Conservation (phyloP, 1,140 invertebrate species). For the Papilio aristodemus region DNA sequence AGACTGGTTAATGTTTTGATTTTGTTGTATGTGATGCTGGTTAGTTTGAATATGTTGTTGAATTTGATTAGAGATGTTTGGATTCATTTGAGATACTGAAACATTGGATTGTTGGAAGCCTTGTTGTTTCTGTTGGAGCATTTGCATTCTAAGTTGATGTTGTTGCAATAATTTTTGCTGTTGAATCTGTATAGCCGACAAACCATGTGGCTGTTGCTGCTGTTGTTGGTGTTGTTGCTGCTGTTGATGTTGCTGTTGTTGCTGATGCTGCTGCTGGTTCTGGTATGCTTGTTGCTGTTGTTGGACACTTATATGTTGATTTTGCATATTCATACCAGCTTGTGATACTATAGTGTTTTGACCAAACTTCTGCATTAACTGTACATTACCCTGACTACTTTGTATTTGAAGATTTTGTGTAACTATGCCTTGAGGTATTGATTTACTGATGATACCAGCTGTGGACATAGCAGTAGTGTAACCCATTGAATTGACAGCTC, state of each 20-base stretch:
- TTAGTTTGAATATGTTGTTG: conserved; percentile 68
- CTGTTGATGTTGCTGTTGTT: conserved; percentile 75
- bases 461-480: conserved; percentile 66
- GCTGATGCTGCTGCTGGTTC: conserved; percentile 56
- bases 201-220: conserved; percentile 64
- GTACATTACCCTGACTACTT: conserved; percentile 67
- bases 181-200: conserved; percentile 73
- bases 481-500: conserved; percentile 68
- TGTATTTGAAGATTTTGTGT: conserved; percentile 76
- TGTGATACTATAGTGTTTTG: conserved; percentile 68
- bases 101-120: conserved; percentile 69
- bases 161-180: conserved; percentile 78
- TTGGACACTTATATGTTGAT: conserved; percentile 62
- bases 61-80: conserved; percentile 65
- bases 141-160: conserved; percentile 75
- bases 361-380: conserved; percentile 69
- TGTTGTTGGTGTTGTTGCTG: conserved; percentile 53
- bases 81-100: conserved; percentile 66
- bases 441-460: conserved; percentile 70
- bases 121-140: conserved; percentile 77
- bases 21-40: conserved; percentile 70
- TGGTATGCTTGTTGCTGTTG: conserved; percentile 57
- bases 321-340: conserved; percentile 62
- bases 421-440: conserved; percentile 70
- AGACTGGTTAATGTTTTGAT: conserved; percentile 65